phyloP scores from a whole-genome alignment of 1,140 invertebrate genomes.

The Lithobius niger region DNA sequence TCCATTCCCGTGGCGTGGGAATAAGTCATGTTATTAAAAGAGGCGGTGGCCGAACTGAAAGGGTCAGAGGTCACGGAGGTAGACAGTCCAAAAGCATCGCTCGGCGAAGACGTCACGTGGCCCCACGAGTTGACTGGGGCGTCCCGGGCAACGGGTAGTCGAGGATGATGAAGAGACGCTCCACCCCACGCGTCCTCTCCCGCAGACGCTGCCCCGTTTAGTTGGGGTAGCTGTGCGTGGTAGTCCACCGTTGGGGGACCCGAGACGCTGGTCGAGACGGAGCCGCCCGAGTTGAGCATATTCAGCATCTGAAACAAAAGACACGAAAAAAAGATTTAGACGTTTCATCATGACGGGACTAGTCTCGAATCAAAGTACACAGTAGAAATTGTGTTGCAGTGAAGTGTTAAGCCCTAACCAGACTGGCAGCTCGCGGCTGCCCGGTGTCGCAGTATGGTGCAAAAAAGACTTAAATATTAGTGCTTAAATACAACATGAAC shows the following conservation, averaged over 20 bases:
- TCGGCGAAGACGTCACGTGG: not conserved
- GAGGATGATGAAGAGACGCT: not conserved
- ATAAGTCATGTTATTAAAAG: not conserved
- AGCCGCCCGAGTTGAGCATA: not conserved
- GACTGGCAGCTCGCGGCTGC: no score
- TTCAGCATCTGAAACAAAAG: slow-evolving; percentile 5
- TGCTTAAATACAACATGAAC: no score
- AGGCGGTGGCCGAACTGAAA: not conserved
- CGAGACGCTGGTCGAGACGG: not conserved
- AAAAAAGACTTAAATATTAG: no score
- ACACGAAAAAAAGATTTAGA: no score
- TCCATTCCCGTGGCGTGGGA: not conserved
- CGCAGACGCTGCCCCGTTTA: not conserved
- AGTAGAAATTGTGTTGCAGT: no score
- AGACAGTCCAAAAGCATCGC: not conserved
- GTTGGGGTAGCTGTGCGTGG: not conserved
- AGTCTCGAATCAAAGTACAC: no score
- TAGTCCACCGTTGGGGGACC: not conserved
- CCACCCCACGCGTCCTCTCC: not conserved
- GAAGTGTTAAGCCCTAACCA: no score
- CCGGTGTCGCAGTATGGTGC: no score
- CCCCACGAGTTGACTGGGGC: slow-evolving; percentile 1
- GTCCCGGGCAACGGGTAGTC: not conserved
- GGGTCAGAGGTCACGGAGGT: not conserved
- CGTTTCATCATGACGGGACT: no score